Evolutionary conservation across 1,140 invertebrate genomes (phyloP).

Genomic region (Papilio xuthus): DNA sequence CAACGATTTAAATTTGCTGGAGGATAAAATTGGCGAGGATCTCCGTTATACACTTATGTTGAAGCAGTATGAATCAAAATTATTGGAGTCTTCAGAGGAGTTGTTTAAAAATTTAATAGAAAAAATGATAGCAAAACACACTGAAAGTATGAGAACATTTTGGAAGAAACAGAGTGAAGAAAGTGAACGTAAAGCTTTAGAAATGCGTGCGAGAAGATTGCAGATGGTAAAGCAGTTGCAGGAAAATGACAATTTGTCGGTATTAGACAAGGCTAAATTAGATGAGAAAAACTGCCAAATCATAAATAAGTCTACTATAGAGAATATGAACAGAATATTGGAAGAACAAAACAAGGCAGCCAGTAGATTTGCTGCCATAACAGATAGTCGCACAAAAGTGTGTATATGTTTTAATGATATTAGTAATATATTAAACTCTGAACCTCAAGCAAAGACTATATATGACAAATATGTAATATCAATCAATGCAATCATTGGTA

Average conservation of each 20-base stretch:
- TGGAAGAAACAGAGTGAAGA: constrained; percentile 73
- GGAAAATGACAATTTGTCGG: constrained; percentile 71
- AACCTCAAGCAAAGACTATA: constrained; percentile 58
- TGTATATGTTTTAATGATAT: constrained; percentile 73
- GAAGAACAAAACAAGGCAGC: constrained; percentile 77
- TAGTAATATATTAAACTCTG: constrained; percentile 57
- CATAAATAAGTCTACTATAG: constrained; percentile 68
- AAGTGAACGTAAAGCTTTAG: constrained; percentile 63
- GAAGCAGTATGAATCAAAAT: constrained; percentile 68
- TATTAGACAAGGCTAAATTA: constrained; percentile 68
- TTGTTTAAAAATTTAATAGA: constrained; percentile 66
- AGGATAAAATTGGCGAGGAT: constrained; percentile 69
- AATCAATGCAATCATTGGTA: constrained; percentile 63
- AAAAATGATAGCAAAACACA: constrained; percentile 67
- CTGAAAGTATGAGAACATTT: constrained; percentile 65
- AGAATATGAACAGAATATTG: constrained; percentile 76
- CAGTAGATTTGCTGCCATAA: constrained; percentile 67
- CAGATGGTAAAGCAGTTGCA: constrained; percentile 70
- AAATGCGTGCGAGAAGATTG: constrained; percentile 64
- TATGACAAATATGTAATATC: constrained; percentile 63
- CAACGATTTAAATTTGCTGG: constrained; percentile 53
- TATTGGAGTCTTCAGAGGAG: constrained; percentile 62
- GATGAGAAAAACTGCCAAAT: constrained; percentile 69
- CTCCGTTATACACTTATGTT: constrained; percentile 67
- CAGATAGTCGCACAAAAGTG: constrained; percentile 71